Conservation (phyloP, 2,888 invertebrate genomes). For the Campopleginae sp. region DNA sequence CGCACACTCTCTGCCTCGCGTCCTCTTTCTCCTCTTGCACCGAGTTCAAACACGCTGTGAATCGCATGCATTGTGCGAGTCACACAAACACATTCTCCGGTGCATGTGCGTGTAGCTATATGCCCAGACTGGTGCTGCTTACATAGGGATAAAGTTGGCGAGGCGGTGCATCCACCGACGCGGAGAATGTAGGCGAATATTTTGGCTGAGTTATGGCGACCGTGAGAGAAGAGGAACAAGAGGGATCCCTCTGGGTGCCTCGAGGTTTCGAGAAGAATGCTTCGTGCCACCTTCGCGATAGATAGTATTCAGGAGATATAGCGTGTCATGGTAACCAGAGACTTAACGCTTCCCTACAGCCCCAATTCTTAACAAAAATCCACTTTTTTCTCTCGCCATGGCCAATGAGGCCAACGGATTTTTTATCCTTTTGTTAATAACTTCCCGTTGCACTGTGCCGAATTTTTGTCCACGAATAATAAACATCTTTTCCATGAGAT, state of each 20-base stretch:
- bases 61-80: constrained; percentile 76
- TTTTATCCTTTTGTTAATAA: constrained; percentile 13
- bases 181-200: constrained; percentile 81
- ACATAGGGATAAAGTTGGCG: constrained; percentile 76
- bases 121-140: constrained; percentile 64
- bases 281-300: constrained; percentile 48
- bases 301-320: constrained; percentile 57
- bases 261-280: constrained; percentile 62
- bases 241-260: constrained; percentile 47
- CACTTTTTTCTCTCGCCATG: not conserved
- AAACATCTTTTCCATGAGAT: not conserved
- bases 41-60: constrained; percentile 66
- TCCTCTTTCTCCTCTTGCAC: constrained; percentile 64
- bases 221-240: constrained; percentile 59
- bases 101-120: constrained; percentile 57
- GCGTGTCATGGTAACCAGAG: constrained; percentile 39
- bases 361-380: constrained; percentile 35
- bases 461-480: not conserved
- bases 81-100: constrained; percentile 66
- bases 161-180: constrained; percentile 64
- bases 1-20: constrained; percentile 43
- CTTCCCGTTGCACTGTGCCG: not conserved
- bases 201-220: constrained; percentile 79
- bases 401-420: constrained; percentile 19
- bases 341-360: not conserved